These are phyloP conservation scores for Sinopyrophorus schimmeli DNA, from an alignment of 2,888 invertebrate genomes.

Conservation along the genomic window DNA sequence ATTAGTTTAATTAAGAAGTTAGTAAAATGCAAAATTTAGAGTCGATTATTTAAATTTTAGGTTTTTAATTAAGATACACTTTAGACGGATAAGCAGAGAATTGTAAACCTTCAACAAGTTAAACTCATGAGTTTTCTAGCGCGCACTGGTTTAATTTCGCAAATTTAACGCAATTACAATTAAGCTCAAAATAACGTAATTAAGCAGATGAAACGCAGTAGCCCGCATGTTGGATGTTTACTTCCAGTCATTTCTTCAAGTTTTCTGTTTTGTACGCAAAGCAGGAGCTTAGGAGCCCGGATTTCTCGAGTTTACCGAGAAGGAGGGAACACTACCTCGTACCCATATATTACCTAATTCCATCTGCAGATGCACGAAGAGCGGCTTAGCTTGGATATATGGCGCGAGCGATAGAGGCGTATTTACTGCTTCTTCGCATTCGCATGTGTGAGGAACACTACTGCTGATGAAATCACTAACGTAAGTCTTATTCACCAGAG, in stretches of 20 bases:
- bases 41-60: constrained; percentile 36
- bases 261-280: constrained; percentile 34
- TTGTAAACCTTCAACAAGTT: constrained; percentile 41
- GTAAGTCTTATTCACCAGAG: constrained; percentile 34
- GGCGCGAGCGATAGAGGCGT: constrained; percentile 34
- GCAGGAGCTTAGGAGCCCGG: constrained; percentile 33
- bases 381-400: constrained; percentile 38
- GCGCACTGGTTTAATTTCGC: constrained; percentile 43
- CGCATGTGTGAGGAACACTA: constrained; percentile 34
- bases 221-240: constrained; percentile 42
- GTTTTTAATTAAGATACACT: constrained; percentile 40
- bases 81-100: constrained; percentile 34
- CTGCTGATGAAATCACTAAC: constrained; percentile 34
- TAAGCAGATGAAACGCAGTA: constrained; percentile 43
- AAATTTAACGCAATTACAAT: constrained; percentile 46
- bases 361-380: constrained; percentile 37
- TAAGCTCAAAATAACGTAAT: constrained; percentile 45
- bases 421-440: constrained; percentile 34
- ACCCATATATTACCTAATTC: constrained; percentile 43
- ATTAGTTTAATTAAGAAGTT: constrained; percentile 24
- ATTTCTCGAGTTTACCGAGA: constrained; percentile 36
- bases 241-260: constrained; percentile 27
- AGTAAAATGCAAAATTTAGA: constrained; percentile 22
- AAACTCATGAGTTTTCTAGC: constrained; percentile 34
- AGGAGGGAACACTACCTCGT: constrained; percentile 24